These are phyloP conservation scores for Calidris pygmaea DNA, from an alignment of 2,113 vertebrate genomes.

Conservation along the genomic window DNA sequence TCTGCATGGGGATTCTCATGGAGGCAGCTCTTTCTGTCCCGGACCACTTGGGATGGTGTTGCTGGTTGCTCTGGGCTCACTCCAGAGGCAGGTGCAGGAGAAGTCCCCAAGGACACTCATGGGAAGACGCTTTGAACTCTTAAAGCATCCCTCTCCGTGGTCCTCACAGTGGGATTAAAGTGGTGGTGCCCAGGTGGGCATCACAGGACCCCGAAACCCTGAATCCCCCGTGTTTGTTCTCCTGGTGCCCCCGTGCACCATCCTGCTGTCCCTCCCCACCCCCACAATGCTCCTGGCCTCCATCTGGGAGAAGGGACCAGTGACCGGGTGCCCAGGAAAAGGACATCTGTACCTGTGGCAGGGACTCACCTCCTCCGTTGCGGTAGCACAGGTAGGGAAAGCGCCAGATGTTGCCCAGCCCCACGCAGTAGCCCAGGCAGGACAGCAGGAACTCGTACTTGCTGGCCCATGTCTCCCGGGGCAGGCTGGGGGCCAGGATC, in stretches of 20 bases:
- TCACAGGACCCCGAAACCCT: neutral
- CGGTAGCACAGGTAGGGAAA: conserved; percentile 93
- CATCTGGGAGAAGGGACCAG: neutral
- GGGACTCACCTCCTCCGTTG: conserved; percentile 84
- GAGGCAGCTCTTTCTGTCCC: neutral
- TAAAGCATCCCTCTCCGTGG: neutral
- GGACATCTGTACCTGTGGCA: neutral
- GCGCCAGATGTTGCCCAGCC: conserved; percentile 91
- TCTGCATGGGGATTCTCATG: neutral
- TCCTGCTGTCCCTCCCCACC: neutral
- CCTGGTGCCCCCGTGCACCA: neutral
- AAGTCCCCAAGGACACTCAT: neutral
- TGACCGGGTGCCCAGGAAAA: neutral
- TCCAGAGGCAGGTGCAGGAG: neutral
- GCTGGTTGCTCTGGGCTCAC: neutral
- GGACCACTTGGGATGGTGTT: neutral
- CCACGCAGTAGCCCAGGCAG: conserved; percentile 89
- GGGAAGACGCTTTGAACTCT: no score
- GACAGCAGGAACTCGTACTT: conserved; percentile 84
- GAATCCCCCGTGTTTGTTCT: neutral
- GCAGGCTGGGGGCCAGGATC: neutral
- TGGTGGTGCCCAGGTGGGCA: neutral
- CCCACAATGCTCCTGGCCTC: neutral
- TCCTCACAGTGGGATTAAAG: neutral
- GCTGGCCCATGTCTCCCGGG: conserved; percentile 74